Percentiles rank a stretch among this genome's conserved stretches.
phyloP scores from a whole-genome alignment of 2,888 invertebrate species.

The Penaeus monodon region DNA sequence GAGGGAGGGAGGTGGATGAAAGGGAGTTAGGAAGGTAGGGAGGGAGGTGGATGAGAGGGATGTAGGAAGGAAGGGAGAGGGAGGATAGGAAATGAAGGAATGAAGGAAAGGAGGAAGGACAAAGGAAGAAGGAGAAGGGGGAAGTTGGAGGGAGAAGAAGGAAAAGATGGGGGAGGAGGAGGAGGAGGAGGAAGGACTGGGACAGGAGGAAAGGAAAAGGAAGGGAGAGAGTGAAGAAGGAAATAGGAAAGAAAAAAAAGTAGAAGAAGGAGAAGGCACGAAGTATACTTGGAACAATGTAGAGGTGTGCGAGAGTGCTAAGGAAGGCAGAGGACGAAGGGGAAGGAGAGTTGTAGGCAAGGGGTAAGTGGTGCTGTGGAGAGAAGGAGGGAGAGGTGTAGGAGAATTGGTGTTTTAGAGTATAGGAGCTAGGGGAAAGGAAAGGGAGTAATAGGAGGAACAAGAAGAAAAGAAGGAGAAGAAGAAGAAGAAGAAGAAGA shows the following conservation, averaged over 20 bases:
- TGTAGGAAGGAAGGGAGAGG: background rate
- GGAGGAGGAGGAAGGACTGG: background rate
- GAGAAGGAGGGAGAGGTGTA: too few relatives aligned
- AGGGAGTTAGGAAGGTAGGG: background rate
- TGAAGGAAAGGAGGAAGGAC: background rate
- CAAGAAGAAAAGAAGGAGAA: too few relatives aligned
- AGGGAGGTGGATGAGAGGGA: background rate
- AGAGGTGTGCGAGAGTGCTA: too few relatives aligned
- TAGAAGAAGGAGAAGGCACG: background rate
- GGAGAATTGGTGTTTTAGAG: too few relatives aligned
- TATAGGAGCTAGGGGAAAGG: too few relatives aligned
- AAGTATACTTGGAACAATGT: background rate
- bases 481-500: too few relatives aligned
- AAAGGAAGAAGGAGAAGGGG: background rate
- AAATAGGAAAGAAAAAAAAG: background rate
- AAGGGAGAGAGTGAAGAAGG: background rate
- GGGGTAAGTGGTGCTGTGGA: too few relatives aligned
- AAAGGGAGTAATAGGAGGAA: fast-evolving
- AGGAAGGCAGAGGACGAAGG: too few relatives aligned
- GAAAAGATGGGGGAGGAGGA: conserved; percentile 1
- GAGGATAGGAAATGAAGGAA: background rate
- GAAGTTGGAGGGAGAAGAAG: background rate
- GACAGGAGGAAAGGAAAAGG: background rate
- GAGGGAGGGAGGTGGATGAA: background rate
- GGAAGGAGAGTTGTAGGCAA: too few relatives aligned